Evolutionary conservation across 2,888 invertebrate species (phyloP).

Genomic region (Eugnorisma glareosa): DNA sequence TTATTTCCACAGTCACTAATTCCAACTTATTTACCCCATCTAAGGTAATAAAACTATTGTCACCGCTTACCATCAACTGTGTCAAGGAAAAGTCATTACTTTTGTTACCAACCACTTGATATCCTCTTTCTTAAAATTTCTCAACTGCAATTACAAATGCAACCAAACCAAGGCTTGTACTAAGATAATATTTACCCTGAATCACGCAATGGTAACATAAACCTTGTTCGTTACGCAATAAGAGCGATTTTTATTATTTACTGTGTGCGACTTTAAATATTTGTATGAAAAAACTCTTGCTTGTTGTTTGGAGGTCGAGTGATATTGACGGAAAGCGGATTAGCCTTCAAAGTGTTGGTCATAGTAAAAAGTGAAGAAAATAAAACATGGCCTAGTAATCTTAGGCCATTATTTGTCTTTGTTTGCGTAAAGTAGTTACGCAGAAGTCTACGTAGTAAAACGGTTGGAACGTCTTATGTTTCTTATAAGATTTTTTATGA

Average conservation of each 20-base stretch:
- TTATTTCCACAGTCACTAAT: not conserved
- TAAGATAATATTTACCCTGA: conserved; percentile 49
- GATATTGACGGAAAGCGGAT: conserved; percentile 43
- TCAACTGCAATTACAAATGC: conserved; percentile 58
- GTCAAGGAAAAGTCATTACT: conserved; percentile 53
- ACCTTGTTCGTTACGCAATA: conserved; percentile 42
- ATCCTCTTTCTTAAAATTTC: conserved; percentile 55
- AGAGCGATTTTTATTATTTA: conserved; percentile 34
- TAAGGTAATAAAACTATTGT: conserved; percentile 24
- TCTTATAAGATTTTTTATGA: too few relatives aligned
- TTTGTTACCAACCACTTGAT: conserved; percentile 46
- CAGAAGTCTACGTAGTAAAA: not conserved
- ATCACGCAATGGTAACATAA: conserved; percentile 49
- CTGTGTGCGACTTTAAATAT: conserved; percentile 50
- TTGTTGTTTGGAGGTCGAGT: conserved; percentile 43
- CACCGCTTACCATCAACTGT: conserved; percentile 27
- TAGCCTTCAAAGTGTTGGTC: conserved; percentile 36
- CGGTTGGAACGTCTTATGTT: not conserved
- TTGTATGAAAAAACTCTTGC: conserved; percentile 21
- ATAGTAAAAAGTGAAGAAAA: conserved; percentile 25
- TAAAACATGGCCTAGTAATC: conserved; percentile 15
- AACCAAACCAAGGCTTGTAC: conserved; percentile 36
- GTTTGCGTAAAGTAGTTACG: conserved; percentile 24
- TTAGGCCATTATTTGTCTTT: conserved; percentile 7
- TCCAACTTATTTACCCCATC: not conserved